phyloP scores from a whole-genome alignment of 2,888 invertebrate species.

The Lumbricus terrestris region DNA sequence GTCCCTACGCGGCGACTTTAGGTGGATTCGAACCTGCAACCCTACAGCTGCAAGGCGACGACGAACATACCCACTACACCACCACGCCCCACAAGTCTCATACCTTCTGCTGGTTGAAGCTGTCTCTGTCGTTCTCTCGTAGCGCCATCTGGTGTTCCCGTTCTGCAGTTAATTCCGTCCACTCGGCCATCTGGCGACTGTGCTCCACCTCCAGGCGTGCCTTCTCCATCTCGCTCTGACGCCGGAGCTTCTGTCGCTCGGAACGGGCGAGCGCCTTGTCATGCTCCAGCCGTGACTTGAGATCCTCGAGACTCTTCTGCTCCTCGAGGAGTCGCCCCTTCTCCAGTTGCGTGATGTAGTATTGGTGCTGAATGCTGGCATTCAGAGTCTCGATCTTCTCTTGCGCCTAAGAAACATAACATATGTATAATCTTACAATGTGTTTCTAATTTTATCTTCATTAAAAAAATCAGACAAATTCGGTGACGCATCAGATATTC shows the following conservation, averaged over 20 bases:
- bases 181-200: conserved; percentile 31
- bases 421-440: neutral
- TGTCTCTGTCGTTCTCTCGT: conserved; percentile 16
- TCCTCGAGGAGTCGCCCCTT: conserved; percentile 45
- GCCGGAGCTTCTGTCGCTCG: conserved; percentile 32
- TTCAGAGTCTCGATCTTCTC: conserved; percentile 35
- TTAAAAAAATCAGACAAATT: no score
- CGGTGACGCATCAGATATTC: no score
- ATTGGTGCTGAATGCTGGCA: conserved; percentile 29
- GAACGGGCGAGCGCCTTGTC: conserved; percentile 34
- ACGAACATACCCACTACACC: no score
- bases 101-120: conserved; percentile 25
- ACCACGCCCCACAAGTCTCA: no score
- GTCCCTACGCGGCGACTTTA: no score
- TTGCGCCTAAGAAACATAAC: conserved; percentile 32
- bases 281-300: conserved; percentile 33
- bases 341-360: conserved; percentile 24
- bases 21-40: no score
- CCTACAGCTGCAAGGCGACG: no score
- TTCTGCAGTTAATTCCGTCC: conserved; percentile 32
- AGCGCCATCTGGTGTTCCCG: conserved; percentile 23
- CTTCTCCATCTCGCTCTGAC: conserved; percentile 31
- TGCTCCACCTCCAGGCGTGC: conserved; percentile 19
- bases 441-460: no score
- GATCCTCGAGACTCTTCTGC: conserved; percentile 35